Conservation (phyloP, 2,113 vertebrate genomes). For the Siniperca knerii region DNA sequence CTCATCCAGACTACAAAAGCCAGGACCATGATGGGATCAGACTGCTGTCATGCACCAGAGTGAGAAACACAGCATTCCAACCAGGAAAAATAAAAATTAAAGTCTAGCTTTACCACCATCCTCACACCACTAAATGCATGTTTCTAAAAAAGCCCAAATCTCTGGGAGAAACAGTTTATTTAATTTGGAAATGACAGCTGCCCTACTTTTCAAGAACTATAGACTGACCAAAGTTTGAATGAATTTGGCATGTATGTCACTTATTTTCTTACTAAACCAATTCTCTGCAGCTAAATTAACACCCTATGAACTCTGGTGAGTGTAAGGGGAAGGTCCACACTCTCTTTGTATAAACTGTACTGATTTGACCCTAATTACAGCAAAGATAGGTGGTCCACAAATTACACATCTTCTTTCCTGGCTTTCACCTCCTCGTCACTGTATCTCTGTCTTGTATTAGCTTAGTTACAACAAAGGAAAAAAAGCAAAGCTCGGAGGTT, state of each 20-base stretch:
- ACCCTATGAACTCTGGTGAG: slow-evolving; percentile 35
- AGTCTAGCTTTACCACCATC: slow-evolving; percentile 76
- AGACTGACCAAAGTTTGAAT: slow-evolving; percentile 17
- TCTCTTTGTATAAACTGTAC: slow-evolving; percentile 33
- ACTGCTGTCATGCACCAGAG: slow-evolving; percentile 64
- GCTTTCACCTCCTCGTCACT: not conserved
- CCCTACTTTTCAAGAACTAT: slow-evolving; percentile 63
- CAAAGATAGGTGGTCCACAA: slow-evolving; percentile 22
- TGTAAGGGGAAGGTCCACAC: slow-evolving; percentile 32
- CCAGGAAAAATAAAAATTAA: slow-evolving; percentile 77
- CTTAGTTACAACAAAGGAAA: not conserved
- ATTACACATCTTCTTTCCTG: slow-evolving; percentile 16
- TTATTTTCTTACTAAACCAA: slow-evolving; percentile 33
- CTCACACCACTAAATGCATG: slow-evolving; percentile 82
- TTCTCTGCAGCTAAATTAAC: slow-evolving; percentile 41
- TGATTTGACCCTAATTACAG: slow-evolving; percentile 55
- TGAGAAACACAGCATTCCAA: slow-evolving; percentile 66
- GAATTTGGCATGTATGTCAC: slow-evolving; percentile 37
- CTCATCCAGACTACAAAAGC: slow-evolving; percentile 68
- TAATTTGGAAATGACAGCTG: slow-evolving; percentile 74
- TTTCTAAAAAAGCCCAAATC: slow-evolving; percentile 73
- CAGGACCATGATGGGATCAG: slow-evolving; percentile 56
- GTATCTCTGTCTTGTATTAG: not conserved
- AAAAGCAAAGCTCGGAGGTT: not conserved
- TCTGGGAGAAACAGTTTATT: slow-evolving; percentile 72